Conservation (phyloP, 2,797 vertebrate genomes). For the Pagetopsis macropterus region DNA sequence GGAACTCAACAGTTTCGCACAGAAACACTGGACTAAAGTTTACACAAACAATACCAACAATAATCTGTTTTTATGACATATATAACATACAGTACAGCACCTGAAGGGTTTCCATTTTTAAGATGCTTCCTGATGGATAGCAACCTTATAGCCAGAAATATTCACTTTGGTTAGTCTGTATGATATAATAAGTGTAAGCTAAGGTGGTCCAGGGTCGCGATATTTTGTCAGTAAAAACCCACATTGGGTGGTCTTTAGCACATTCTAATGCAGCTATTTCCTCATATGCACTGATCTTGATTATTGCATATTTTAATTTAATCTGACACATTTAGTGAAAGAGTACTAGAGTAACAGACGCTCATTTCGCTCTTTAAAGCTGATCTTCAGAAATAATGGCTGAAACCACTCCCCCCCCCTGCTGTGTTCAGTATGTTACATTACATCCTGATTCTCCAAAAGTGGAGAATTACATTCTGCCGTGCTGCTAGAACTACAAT, state of each 20-base stretch:
- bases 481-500: slow-evolving; percentile 38
- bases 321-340: no score
- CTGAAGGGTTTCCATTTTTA: not conserved
- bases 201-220: no score
- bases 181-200: no score
- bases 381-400: slow-evolving; percentile 10
- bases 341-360: not conserved
- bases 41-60: not conserved
- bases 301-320: no score
- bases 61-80: not conserved
- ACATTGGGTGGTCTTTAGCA: no score
- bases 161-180: no score
- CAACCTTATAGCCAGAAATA: no score
- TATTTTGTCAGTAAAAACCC: no score
- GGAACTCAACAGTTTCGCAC: slow-evolving; percentile 12
- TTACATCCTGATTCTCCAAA: slow-evolving; percentile 21
- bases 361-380: not conserved
- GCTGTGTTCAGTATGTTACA: slow-evolving; percentile 21
- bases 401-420: not conserved
- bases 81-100: not conserved
- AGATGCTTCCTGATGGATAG: not conserved
- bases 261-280: no score
- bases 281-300: no score
- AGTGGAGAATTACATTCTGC: slow-evolving; percentile 37
- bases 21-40: not conserved